Evolutionary conservation across 1,140 invertebrate genomes (phyloP).

Genomic region (Diuraphis noxia): DNA sequence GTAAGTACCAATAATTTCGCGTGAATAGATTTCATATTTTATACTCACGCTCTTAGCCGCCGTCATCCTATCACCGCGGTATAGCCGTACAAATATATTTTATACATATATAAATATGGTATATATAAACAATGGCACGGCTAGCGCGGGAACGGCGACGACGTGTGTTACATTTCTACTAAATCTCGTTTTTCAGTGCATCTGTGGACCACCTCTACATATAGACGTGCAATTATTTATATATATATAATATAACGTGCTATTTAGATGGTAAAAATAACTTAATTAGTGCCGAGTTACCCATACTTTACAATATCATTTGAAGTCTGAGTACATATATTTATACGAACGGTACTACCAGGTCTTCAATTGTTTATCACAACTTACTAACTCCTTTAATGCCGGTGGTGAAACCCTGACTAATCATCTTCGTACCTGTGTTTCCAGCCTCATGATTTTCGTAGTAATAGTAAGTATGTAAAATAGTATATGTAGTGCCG

Average conservation of each 20-base stretch:
- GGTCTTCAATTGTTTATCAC: neutral
- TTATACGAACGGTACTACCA: neutral
- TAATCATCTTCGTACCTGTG: neutral
- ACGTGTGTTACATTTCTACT: neutral
- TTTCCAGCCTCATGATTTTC: neutral
- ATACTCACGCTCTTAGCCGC: neutral
- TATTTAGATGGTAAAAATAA: neutral
- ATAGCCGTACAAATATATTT: conserved; percentile 38
- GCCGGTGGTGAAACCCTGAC: too few relatives aligned
- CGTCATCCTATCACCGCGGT: neutral
- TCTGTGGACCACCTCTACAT: neutral
- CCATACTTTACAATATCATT: neutral
- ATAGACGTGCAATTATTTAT: too few relatives aligned
- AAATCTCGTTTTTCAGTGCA: neutral
- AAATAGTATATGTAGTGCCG: neutral
- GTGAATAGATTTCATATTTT: neutral
- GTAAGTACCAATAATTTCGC: neutral
- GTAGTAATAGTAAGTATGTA: neutral
- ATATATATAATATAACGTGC: too few relatives aligned
- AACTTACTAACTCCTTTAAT: neutral
- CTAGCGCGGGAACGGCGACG: conserved; percentile 16
- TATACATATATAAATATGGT: neutral
- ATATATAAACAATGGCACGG: conserved; percentile 36
- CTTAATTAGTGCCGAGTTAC: neutral
- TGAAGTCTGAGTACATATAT: neutral